Evolutionary conservation across 2,113 vertebrate species (phyloP).

Genomic region (Ivindomyrus marchei): DNA sequence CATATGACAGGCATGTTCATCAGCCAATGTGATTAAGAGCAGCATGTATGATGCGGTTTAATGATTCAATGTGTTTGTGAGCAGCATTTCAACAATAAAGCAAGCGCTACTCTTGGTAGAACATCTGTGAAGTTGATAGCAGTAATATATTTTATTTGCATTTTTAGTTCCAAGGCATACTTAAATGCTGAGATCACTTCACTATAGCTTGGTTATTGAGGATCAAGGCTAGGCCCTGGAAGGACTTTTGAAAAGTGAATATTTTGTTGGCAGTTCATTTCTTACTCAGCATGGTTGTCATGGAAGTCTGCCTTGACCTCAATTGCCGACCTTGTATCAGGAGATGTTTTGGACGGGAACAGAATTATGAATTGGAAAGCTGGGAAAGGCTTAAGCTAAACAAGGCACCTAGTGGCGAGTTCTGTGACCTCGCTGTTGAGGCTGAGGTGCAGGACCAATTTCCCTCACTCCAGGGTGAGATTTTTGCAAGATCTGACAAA

Average conservation of each 20-base stretch:
- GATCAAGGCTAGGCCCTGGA: not conserved
- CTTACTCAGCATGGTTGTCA: not conserved
- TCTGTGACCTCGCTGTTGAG: not conserved
- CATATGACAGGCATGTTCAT: not conserved
- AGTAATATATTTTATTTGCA: not conserved
- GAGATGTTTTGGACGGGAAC: not conserved
- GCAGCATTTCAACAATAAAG: not conserved
- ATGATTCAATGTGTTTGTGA: not conserved
- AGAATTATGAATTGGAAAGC: not conserved
- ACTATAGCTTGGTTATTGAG: not conserved
- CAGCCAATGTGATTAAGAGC: not conserved
- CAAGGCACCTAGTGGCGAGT: not conserved
- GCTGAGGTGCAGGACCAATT: not conserved
- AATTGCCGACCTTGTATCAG: not conserved
- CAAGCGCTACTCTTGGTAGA: not conserved
- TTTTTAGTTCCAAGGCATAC: not conserved
- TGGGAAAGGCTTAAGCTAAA: not conserved
- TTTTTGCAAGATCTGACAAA: not conserved
- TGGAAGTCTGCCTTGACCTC: not conserved
- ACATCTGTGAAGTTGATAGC: not conserved
- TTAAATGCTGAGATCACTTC: not conserved
- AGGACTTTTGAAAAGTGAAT: not conserved
- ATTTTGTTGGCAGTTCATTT: not conserved
- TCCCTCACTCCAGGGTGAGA: not conserved
- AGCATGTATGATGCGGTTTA: not conserved